phyloP scores from a whole-genome alignment of 2,888 invertebrate species.

The Ceriagrion tenellum region DNA sequence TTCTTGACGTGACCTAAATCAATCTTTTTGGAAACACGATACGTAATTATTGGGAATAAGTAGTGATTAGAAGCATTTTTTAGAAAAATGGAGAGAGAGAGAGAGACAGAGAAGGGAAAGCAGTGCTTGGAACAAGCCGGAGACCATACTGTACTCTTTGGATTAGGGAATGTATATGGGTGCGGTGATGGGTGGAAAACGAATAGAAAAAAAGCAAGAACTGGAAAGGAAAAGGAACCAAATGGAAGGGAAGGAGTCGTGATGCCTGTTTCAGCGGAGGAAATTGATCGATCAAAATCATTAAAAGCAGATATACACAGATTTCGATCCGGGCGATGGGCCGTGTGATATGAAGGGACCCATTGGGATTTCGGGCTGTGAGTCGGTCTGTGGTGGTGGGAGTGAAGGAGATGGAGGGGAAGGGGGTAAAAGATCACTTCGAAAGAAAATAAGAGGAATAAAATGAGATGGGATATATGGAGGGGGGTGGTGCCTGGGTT shows the following conservation, averaged over 20 bases:
- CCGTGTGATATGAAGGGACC: constrained; percentile 4
- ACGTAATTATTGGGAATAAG: too few species aligned
- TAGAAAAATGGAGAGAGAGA: not conserved
- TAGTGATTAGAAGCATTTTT: too few species aligned
- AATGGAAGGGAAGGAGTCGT: not conserved
- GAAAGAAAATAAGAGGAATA: not conserved
- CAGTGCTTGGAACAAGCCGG: not conserved
- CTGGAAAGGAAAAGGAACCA: not conserved
- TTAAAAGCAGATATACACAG: constrained; percentile 53
- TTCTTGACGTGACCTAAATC: too few species aligned
- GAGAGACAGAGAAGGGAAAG: not conserved
- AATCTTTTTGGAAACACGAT: too few species aligned
- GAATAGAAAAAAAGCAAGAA: not conserved
- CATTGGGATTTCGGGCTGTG: not conserved
- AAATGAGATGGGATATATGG: not conserved
- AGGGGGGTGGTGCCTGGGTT: not conserved
- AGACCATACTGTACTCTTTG: not conserved
- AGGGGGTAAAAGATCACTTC: not conserved
- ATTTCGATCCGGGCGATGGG: constrained; percentile 44
- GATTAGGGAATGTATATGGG: not conserved
- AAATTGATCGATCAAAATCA: constrained; percentile 57
- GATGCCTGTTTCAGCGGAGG: constrained; percentile 6
- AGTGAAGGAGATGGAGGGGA: not conserved
- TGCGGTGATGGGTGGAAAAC: not conserved
- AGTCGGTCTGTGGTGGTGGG: not conserved